phyloP scores from a whole-genome alignment of 2,888 invertebrate genomes.

The Cremastinae sp. region DNA sequence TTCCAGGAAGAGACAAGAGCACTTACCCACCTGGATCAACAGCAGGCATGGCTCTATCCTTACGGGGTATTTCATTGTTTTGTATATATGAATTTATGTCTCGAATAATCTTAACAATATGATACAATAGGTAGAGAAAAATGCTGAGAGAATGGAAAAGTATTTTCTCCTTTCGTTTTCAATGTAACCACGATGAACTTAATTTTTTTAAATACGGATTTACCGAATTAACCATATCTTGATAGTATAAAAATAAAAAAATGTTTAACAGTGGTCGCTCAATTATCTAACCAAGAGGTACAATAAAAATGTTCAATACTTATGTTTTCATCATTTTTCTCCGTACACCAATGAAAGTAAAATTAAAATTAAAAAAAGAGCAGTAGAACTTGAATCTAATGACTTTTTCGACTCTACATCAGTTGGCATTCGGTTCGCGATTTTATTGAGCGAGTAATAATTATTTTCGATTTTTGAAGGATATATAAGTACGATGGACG shows the following conservation, averaged over 20 bases:
- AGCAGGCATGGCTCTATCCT: slow-evolving; percentile 77
- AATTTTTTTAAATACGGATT: too few relatives aligned
- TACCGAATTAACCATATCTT: too few relatives aligned
- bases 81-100: slow-evolving; percentile 60
- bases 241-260: too few relatives aligned
- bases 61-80: too few relatives aligned
- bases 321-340: slow-evolving; percentile 1
- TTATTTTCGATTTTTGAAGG: slow-evolving; percentile 14
- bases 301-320: too few relatives aligned
- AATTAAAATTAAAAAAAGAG: background rate
- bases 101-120: slow-evolving; percentile 39
- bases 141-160: too few relatives aligned
- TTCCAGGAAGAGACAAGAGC: slow-evolving; percentile 67
- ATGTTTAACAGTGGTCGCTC: too few relatives aligned
- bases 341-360: background rate
- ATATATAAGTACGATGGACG: background rate
- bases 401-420: slow-evolving; percentile 1
- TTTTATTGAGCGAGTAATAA: background rate
- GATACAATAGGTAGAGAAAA: slow-evolving; percentile 6
- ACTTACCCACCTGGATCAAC: slow-evolving; percentile 78
- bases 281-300: too few relatives aligned
- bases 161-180: too few relatives aligned
- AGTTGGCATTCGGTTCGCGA: slow-evolving; percentile 9
- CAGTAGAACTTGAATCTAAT: background rate
- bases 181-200: too few relatives aligned